Evolutionary conservation across 2,797 vertebrate genomes (phyloP).

Genomic region (Carcharodon carcharias): DNA sequence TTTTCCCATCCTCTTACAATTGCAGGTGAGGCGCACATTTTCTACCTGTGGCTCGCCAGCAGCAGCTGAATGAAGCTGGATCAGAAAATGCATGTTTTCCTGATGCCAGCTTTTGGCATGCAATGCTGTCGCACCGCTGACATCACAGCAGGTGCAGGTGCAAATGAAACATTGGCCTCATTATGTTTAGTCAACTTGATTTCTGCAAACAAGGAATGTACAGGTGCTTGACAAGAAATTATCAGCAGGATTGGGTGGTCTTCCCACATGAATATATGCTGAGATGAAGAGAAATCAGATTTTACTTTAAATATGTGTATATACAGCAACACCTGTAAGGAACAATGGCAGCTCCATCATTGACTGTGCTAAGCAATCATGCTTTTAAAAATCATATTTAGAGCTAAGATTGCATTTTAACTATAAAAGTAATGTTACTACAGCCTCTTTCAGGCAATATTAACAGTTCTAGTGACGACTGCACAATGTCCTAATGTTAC

Average conservation of each 20-base stretch:
- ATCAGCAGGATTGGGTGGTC: not conserved
- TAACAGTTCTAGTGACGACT: not conserved
- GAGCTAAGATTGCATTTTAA: not conserved
- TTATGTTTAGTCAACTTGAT: not conserved
- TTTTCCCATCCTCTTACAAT: not conserved
- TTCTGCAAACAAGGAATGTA: not conserved
- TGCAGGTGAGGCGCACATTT: not conserved
- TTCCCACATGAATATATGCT: not conserved
- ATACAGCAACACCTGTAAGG: not conserved
- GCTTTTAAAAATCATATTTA: not conserved
- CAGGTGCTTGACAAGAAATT: too few relatives aligned
- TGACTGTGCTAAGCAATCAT: not conserved
- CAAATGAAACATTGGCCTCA: too few relatives aligned
- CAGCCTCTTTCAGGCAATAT: not conserved
- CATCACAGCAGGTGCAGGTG: not conserved
- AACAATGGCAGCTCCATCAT: not conserved
- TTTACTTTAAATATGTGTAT: not conserved
- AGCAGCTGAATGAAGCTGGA: not conserved
- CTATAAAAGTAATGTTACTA: not conserved
- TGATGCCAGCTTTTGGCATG: not conserved
- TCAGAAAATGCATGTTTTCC: not conserved
- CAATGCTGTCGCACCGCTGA: too few relatives aligned
- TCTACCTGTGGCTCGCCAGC: not conserved
- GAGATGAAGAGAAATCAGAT: not conserved
- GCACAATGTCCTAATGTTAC: not conserved